These are phyloP conservation scores for Dromococcyx pavoninus DNA, from an alignment of 2,797 vertebrate species.

Conservation along the genomic window DNA sequence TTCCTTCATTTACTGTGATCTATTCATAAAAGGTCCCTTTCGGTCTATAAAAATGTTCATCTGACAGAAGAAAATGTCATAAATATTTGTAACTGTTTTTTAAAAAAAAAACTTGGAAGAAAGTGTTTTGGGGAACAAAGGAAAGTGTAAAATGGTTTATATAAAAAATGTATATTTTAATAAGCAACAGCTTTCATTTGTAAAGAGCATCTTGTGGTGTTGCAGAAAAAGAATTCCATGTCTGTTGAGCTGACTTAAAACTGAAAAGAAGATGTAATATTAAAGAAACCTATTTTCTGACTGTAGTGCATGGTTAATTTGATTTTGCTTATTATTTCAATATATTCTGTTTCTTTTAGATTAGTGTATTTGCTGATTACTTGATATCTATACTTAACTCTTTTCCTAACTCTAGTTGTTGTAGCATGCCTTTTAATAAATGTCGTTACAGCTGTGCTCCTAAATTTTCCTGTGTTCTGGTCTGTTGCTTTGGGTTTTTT, in stretches of 20 bases:
- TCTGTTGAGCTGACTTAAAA: slow-evolving; percentile 79
- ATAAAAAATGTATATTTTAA: slow-evolving; percentile 77
- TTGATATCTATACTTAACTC: slow-evolving; percentile 73
- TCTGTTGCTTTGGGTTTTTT: slow-evolving; percentile 69
- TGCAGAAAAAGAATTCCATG: slow-evolving; percentile 77
- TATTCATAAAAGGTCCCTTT: slow-evolving; percentile 70
- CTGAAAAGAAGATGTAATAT: slow-evolving; percentile 84
- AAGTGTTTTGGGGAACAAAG: slow-evolving; percentile 81
- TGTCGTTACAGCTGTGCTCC: slow-evolving; percentile 81
- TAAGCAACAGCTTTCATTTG: slow-evolving; percentile 84
- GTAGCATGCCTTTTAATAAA: slow-evolving; percentile 88
- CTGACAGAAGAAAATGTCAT: slow-evolving; percentile 80
- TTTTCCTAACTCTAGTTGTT: slow-evolving; percentile 82
- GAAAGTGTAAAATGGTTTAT: slow-evolving; percentile 79
- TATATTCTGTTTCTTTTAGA: slow-evolving; percentile 72
- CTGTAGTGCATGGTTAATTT: slow-evolving; percentile 81
- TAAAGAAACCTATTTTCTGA: slow-evolving; percentile 87
- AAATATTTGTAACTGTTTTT: slow-evolving; percentile 77
- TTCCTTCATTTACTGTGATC: slow-evolving; percentile 60
- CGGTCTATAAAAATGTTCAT: slow-evolving; percentile 75
- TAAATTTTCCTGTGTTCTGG: slow-evolving; percentile 79
- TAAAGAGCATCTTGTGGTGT: slow-evolving; percentile 79
- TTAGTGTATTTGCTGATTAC: slow-evolving; percentile 78
- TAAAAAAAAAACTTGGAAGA: slow-evolving; percentile 64
- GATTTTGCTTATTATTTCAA: slow-evolving; percentile 77